Evolutionary conservation across 2,888 invertebrate genomes (phyloP), one percentile per base, ranked within the genome.

Genomic region (Crocallis elinguaria): DNA sequence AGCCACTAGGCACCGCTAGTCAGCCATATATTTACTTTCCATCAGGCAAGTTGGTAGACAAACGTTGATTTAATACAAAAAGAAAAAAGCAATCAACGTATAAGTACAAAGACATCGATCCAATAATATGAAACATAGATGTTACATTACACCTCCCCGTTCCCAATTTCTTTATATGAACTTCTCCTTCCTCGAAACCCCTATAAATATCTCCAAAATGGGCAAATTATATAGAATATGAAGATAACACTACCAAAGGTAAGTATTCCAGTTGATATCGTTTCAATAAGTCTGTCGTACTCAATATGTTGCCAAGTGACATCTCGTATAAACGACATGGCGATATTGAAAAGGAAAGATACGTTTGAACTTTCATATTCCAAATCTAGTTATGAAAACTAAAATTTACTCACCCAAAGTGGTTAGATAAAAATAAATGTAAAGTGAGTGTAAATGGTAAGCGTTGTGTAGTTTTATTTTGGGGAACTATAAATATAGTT

Each of bases 261-360:
- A 57, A 62, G 52, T 64, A 65, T 69, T 66, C 65, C 67, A 60
- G 57, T 66, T 65, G 63, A 69, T 67, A 62, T 70, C 66, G 66
- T 75, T 82, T 79, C 75, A 82, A 82, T 79, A 80, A 74, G 71
- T 69, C 67, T 75, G 80, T 77, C 82, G 70, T 55, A 70, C 69
- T 58, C 77, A 79, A 81, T 79, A 73, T 79, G 79, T 72, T 69
- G 52, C 79, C 71, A 48, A 62, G 64, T 69, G 77, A 72, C 78
- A 74, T 66, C 49, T 64, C 60, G 59, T 61, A 66, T 66, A 65
- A 66, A 64, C 60, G 71, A 69, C 69, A 71, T 46, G 69, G 61
- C 66, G 60, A 64, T 77, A 79, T 77, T 74, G 72, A 62, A 75
- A 49, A 62, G 56, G 60, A 66, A 66, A 69, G 72, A 71, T 70